phyloP scores from a whole-genome alignment of 2,797 vertebrate species.

The Gobionotothen gibberifrons region DNA sequence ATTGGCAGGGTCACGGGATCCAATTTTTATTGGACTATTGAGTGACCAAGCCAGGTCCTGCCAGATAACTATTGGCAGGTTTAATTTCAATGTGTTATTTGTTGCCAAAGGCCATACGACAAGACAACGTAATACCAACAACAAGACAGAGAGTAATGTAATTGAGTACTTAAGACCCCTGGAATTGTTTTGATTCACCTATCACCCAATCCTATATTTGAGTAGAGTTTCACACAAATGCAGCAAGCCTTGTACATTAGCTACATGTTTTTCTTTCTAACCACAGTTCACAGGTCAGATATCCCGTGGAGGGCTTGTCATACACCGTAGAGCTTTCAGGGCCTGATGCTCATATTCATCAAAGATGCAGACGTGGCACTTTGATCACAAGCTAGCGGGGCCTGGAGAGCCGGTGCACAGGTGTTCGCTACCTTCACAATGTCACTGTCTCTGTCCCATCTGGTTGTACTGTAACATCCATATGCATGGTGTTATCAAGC shows the following conservation, averaged over 20 bases:
- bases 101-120: background rate
- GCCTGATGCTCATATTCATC: conserved; percentile 63
- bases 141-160: background rate
- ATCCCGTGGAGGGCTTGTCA: conserved; percentile 47
- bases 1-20: background rate
- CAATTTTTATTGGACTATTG: conserved; percentile 2
- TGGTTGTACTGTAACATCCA: conserved; percentile 74
- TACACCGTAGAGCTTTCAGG: conserved; percentile 44
- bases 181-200: background rate
- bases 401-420: conserved; percentile 61
- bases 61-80: conserved; percentile 17
- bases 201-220: background rate
- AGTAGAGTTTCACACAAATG: too few species aligned
- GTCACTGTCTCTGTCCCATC: conserved; percentile 75
- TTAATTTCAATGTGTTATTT: conserved; percentile 15
- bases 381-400: conserved; percentile 68
- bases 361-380: conserved; percentile 76
- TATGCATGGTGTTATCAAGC: conserved; percentile 73
- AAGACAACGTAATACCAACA: background rate
- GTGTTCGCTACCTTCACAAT: conserved; percentile 75
- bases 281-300: conserved; percentile 27
- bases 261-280: conserved; percentile 26
- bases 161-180: background rate
- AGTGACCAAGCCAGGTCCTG: background rate
- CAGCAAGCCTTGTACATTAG: background rate